phyloP scores from a whole-genome alignment of 1,140 invertebrate genomes.

The Drosophila suzukii region DNA sequence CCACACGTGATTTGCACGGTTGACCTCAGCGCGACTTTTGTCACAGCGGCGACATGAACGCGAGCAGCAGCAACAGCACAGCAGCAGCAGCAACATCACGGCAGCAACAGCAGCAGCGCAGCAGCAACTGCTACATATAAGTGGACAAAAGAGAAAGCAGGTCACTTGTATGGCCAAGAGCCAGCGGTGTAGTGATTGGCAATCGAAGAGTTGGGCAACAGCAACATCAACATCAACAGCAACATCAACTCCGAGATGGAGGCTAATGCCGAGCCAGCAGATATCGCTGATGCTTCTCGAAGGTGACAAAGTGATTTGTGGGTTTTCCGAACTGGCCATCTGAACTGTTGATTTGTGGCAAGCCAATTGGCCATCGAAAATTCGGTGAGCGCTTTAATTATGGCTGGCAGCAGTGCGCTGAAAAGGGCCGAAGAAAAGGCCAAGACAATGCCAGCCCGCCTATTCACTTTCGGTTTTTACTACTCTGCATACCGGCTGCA shows the following conservation, averaged over 20 bases:
- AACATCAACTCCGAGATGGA: constrained; percentile 1
- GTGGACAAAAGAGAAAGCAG: constrained; percentile 81
- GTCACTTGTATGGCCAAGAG: constrained; percentile 80
- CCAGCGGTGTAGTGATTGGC: constrained; percentile 70
- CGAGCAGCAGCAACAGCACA: constrained; percentile 2
- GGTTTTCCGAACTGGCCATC: constrained; percentile 15
- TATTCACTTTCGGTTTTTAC: constrained; percentile 75
- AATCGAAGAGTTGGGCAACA: constrained; percentile 72
- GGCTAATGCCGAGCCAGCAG: constrained; percentile 18
- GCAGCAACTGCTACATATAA: constrained; percentile 63
- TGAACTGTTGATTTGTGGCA: constrained; percentile 17
- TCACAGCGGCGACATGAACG: constrained; percentile 30
- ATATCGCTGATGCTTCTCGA: constrained; percentile 61
- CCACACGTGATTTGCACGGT: constrained; percentile 70
- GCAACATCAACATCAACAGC: not conserved
- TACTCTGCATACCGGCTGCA: constrained; percentile 56
- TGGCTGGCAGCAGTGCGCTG: constrained; percentile 34
- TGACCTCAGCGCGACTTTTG: constrained; percentile 49
- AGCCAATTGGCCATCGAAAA: constrained; percentile 27
- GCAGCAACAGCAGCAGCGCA: constrained; percentile 12
- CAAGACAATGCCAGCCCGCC: constrained; percentile 5
- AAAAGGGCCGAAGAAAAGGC: constrained; percentile 20
- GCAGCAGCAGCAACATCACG: constrained; percentile 1
- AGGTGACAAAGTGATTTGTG: constrained; percentile 68
- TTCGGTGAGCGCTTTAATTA: constrained; percentile 65